Base-by-base conservation (phyloP, 2,113 vertebrate genomes). In the Gopherus evgoodei region DNA sequence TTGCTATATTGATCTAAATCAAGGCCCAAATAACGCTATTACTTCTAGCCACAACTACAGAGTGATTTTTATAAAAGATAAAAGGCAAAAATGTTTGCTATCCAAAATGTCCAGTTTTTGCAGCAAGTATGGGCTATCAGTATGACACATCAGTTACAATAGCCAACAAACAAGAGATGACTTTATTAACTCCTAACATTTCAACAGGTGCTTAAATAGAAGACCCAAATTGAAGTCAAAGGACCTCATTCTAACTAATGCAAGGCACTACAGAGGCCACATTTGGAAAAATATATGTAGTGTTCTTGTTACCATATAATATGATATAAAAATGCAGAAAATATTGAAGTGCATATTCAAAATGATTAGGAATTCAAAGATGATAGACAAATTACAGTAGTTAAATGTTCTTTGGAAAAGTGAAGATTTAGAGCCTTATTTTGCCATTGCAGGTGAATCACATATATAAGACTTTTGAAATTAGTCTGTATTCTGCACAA, bases 101-200 rank as follows among this genome's bases (percentile, higher is more conserved):
- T 94, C 76, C 42, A 85, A 85, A 90, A 38, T 14, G 22, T 56
- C 49, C 38, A 8, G 4, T 65, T 54, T 38, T 84, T 87, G 3
- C 59, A 19, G 59, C 80, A 89, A 93, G 80, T 13, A 4, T 83
- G 35, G 76, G 90, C 87, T 93, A 83, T 90, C 93, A 89, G 82
- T 88, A n/a, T 25, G 44, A 81, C 62, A 47, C n/a, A 83, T 29
- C 19, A 92, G 42, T 24, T 42, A 76, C 52, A 91, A 90, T 53
- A 16, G 81, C 14, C 75, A 59, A 83, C 57, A 81, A 17, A 56
- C 38, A 6, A 84, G 47, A 57, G 38, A 78, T 7, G 54, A 38
- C 35, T 69, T 93, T 65, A 84, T 93, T 94, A 80, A 50, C 9
- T 86, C 29, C 14, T 6, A 69, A 59, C 11, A 87, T 29, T 89